phyloP scores from a whole-genome alignment of 1,140 invertebrate species.

The Zaprionus tsacasi region DNA sequence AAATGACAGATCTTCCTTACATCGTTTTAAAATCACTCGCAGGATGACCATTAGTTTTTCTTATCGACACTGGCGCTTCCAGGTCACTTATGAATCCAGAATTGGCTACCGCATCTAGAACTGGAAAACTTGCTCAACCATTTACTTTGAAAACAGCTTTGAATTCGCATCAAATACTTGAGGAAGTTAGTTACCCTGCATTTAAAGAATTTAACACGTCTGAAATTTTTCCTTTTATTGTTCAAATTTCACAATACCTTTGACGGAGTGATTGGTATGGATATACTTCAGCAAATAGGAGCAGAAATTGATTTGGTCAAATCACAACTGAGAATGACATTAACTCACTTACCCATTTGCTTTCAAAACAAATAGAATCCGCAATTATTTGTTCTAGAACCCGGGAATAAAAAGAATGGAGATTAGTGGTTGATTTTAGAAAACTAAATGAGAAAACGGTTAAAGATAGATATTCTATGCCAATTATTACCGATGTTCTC shows the following conservation, averaged over 20 bases:
- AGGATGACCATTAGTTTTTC: not conserved
- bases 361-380: constrained; percentile 16
- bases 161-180: constrained; percentile 5
- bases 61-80: not conserved
- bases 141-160: not conserved
- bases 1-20: not conserved
- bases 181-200: not conserved
- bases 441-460: constrained; percentile 55
- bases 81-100: constrained; percentile 5
- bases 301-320: not conserved
- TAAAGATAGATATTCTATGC: constrained; percentile 85
- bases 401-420: constrained; percentile 45
- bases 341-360: constrained; percentile 3
- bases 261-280: constrained; percentile 9
- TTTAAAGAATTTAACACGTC: constrained; percentile 1
- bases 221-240: not conserved
- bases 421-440: constrained; percentile 60
- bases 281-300: not conserved
- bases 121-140: not conserved
- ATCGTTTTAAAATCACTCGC: constrained; percentile 28
- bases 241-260: constrained; percentile 10
- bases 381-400: not conserved
- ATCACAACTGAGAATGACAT: not conserved
- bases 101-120: not conserved
- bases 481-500: constrained; percentile 84